Percentiles rank a stretch among this genome's conserved stretches.
phyloP scores from a whole-genome alignment of 2,888 invertebrate species.

The Cheilosia grossa region DNA sequence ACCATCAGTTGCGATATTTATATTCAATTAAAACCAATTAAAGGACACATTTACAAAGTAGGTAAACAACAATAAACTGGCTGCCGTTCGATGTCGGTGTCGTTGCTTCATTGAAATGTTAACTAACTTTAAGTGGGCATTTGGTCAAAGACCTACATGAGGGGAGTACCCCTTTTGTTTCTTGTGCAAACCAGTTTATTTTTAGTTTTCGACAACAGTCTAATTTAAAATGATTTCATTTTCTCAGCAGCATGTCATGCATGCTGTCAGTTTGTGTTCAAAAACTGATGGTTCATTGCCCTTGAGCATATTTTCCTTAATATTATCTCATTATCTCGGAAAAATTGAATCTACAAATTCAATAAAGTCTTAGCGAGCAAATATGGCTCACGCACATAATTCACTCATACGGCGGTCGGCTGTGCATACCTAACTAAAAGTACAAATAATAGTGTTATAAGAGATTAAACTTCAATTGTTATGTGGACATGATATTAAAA shows the following conservation, averaged over 20 bases:
- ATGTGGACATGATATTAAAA: slow-evolving; percentile 5
- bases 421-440: not conserved
- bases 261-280: too few relatives aligned
- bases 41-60: not conserved
- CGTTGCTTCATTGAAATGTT: not conserved
- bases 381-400: too few relatives aligned
- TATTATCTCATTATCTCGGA: not conserved
- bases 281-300: too few relatives aligned
- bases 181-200: not conserved
- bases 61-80: not conserved
- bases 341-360: too few relatives aligned
- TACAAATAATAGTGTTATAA: not conserved
- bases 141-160: slow-evolving; percentile 1
- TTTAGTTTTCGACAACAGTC: not conserved
- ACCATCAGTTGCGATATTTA: not conserved
- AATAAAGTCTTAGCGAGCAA: too few relatives aligned
- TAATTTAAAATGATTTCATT: too few relatives aligned
- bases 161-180: not conserved
- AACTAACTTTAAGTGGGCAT: not conserved
- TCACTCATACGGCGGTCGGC: not conserved
- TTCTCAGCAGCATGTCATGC: too few relatives aligned
- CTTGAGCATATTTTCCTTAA: not conserved
- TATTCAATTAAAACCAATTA: slow-evolving; percentile 26
- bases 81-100: not conserved
- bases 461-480: not conserved